Base-by-base conservation (phyloP, 2,113 vertebrate genomes). In the Podarcis cretensis region DNA sequence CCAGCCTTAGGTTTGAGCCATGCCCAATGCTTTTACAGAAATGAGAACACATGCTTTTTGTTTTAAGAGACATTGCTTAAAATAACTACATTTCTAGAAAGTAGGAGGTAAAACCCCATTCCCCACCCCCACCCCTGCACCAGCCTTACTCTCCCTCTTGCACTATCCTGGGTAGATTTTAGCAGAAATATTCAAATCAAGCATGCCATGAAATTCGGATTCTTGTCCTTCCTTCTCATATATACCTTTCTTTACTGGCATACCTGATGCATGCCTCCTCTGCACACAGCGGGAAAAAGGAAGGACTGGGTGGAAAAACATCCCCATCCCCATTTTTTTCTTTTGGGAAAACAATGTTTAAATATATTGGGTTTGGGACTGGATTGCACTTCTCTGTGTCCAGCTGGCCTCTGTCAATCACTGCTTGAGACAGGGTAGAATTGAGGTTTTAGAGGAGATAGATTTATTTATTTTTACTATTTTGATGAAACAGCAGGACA, bases 21-120 rank as follows among this genome's bases (percentile, higher is more conserved):
- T 92, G 89, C 95, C 91, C 48, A 1, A 59, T 1, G 57, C 57
- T 0, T 86, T 77, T 94, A 90, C 94, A 89, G 93, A 92, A 87
- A 1, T 0, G 91, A 93, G 95, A 96, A 95, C 95, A 95, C 95
- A 95, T 1, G 84, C 87, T 94, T 87, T 95, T 94, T 95, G 94
- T 96, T 95, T 94, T 91, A 90, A 89, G 75, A 96, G 89, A 96
- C 91, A 94, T 93, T 92, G 89, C 95, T 94, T 96, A 95, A 96
- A 95, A 95, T 95, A 96, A 94, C 94, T 95, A 82, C 81, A 93
- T 96, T 92, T 94, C 95, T 96, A 94, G 95, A 95, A 96, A 95
- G 92, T 92, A 93, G 95, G 92, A 94, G 93, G 87, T 92, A 89
- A 86, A 90, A 57, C 13, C 40, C 86, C 43, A 21, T 43, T n/a